Evolutionary conservation across 2,113 vertebrate genomes (phyloP), one percentile per base, ranked within the genome.

Genomic region (Psilopsiagon aurifrons): DNA sequence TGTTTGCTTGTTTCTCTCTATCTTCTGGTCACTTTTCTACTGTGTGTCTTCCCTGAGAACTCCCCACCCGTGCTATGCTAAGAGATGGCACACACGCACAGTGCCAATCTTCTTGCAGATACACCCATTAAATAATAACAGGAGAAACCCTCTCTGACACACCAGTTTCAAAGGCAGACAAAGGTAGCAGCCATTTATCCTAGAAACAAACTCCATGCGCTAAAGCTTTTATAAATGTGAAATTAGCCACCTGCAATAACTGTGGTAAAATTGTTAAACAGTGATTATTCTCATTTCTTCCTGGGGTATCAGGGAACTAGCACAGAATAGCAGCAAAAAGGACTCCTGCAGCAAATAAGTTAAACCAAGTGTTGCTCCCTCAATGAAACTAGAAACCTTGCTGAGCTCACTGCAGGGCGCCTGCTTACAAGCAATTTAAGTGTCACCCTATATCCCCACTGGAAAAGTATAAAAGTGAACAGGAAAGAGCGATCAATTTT

Each of bases 331-430:
- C 62, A 96, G 47, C 89, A 79, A 95, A 92, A 92, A 76, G 75
- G 69, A 47, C 52, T 82, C 29, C 70, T 64, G 29, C 66, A 89
- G 93, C 82, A 91, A 95, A 83, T 41, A 95, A 69, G 39, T 60
- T 92, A 94, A 96, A 85, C 66, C 89, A 87, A 89, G 74, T 49
- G 51, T 84, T 88, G 52, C 20, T 79, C 80, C 81, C 4, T 11
- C 67, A 73, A 35, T 89, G 94, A 95, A 96, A 96, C 31, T 5
- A 4, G 86, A 95, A 94, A 94, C 89, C 62, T 82, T 47, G 47
- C 66, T 89, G 84, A 91, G 93, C 37, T 75, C 74, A 71, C 80
- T 86, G 76, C 80, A 90, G 46, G 69, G 51, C 2, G 10, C 83
- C 47, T 88, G 86, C 79, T 81, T 84, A 33, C 75, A 80, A 91